phyloP scores from a whole-genome alignment of 2,797 vertebrate species.

The Argentina silus region DNA sequence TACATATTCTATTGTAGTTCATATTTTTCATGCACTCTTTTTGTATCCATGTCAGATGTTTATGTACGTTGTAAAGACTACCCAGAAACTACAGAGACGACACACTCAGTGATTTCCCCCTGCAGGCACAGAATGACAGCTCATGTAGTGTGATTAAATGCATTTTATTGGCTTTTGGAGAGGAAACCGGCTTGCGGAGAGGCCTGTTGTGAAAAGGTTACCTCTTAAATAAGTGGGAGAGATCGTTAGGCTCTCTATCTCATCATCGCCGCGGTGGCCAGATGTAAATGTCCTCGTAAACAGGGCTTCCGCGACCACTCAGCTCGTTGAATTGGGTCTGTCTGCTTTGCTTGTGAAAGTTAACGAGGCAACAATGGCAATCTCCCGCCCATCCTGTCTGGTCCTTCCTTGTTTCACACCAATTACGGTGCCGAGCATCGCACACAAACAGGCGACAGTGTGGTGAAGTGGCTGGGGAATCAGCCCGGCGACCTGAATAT shows the following conservation, averaged over 20 bases:
- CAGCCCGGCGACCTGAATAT: not conserved
- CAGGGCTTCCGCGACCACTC: slow-evolving; percentile 22
- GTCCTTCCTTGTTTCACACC: slow-evolving; percentile 37
- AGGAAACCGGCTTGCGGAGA: not conserved
- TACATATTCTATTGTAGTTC: no score
- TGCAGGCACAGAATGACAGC: no score
- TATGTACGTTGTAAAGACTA: no score
- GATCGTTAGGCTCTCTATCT: slow-evolving; percentile 24
- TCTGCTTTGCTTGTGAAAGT: slow-evolving; percentile 27
- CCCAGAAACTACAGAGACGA: no score
- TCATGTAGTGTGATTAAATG: slow-evolving; percentile 23
- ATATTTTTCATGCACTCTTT: no score
- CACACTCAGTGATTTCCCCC: no score
- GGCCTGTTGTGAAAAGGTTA: not conserved
- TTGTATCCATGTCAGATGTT: no score
- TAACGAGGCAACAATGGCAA: slow-evolving; percentile 25
- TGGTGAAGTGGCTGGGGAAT: not conserved
- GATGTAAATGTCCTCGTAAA: slow-evolving; percentile 45
- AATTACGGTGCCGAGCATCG: slow-evolving; percentile 34
- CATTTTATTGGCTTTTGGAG: slow-evolving; percentile 23
- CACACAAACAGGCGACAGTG: not conserved
- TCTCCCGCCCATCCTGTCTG: slow-evolving; percentile 7
- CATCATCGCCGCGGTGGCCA: slow-evolving; percentile 25
- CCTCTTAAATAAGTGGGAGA: slow-evolving; percentile 22
- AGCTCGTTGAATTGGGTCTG: slow-evolving; percentile 13